Evolutionary conservation across 2,113 vertebrate genomes (phyloP), one percentile per base, ranked within the genome.

Genomic region (Passer domesticus): DNA sequence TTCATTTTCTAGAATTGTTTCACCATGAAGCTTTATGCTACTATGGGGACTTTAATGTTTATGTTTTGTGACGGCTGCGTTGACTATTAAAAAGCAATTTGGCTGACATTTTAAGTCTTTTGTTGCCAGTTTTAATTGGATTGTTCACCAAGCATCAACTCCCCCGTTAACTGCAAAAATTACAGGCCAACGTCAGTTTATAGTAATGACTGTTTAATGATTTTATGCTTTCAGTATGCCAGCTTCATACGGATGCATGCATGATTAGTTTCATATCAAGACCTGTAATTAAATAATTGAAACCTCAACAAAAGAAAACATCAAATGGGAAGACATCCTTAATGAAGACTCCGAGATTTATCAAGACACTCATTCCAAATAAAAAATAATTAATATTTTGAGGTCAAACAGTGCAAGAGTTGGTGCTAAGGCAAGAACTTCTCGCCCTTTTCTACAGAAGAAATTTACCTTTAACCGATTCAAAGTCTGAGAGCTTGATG

Each of bases 41-140:
- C 98, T 98, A 96, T 66, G 87, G 98, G 97, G 98, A 98, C 97
- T 98, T 97, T 94, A 97, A 97, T 98, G 98, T 98, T 98, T 98
- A 98, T 98, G 98, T 98, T 98, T 98, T 98, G 98, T 97, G 98
- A 98, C 11, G 97, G 98, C 97, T 98, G 97, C 95, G 63, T 97
- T 97, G 97, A 98, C 98, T 98, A 98, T 98, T 98, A 98, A 98
- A 98, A 98, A 98, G 98, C 98, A 98, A 98, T 98, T 98, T 98
- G 98, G 98, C 97, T 98, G 98, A 98, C 98, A 98, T 98, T 98
- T 98, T 98, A 97, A 97, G 97, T 97, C 98, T 98, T 98, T 98
- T 98, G 98, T 98, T 98, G 97, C 98, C 97, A 98, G 97, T 98
- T 98, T 98, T 98, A 98, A 98, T 98, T 98, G 98, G 98, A 98